phyloP scores from a whole-genome alignment of 2,888 invertebrate genomes.

The Mythimna ferrago region DNA sequence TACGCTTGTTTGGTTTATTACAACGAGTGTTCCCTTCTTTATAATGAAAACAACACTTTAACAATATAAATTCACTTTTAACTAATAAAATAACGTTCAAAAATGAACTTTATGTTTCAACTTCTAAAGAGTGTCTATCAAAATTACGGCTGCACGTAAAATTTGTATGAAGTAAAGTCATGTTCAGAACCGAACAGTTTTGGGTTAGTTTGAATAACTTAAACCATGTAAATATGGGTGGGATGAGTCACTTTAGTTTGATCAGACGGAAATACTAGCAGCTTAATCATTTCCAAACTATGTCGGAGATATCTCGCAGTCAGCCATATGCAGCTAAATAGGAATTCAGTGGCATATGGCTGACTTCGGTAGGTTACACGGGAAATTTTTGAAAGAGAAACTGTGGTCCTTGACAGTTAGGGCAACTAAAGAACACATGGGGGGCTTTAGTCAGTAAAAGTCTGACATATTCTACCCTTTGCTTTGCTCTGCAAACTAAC shows the following conservation, averaged over 20 bases:
- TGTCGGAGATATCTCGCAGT: no score
- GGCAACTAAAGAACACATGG: no score
- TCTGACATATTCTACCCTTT: no score
- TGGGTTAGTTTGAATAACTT: not conserved
- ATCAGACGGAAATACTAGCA: not conserved
- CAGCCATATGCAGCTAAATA: no score
- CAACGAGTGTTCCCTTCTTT: conserved; percentile 14
- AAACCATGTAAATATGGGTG: conserved; percentile 1
- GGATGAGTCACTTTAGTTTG: not conserved
- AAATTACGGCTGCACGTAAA: not conserved
- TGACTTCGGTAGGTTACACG: no score
- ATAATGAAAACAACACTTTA: conserved; percentile 31
- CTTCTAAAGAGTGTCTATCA: not conserved
- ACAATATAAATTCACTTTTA: not conserved
- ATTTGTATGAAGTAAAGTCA: conserved; percentile 2
- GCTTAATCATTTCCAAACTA: not conserved
- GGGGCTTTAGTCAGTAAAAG: no score
- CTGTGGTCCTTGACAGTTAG: no score
- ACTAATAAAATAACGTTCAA: not conserved
- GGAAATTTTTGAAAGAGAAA: no score
- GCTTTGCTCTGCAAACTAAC: no score
- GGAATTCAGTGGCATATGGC: no score
- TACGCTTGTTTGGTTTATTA: conserved; percentile 9
- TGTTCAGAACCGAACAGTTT: conserved; percentile 23
- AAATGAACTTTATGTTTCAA: not conserved